Evolutionary conservation across 2,888 invertebrate genomes (phyloP).

Genomic region (Pheosia tremula): DNA sequence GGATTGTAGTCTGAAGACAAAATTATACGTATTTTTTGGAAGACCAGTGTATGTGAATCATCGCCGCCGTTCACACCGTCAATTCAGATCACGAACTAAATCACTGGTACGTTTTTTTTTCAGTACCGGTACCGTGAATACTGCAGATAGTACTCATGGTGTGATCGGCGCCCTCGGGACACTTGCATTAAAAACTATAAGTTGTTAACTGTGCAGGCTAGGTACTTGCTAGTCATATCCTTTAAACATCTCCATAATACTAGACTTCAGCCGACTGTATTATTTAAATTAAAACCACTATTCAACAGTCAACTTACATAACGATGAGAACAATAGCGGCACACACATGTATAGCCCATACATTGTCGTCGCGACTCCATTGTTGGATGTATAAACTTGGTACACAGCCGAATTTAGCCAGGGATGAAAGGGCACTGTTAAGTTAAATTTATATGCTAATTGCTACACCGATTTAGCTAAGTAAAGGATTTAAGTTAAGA

Average conservation of each 20-base stretch:
- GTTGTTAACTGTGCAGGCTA: too few species aligned
- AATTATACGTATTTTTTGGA: too few species aligned
- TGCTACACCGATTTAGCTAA: constrained; percentile 27
- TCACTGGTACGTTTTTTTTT: too few species aligned
- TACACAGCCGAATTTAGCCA: constrained; percentile 22
- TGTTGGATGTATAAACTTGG: constrained; percentile 30
- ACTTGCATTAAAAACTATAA: too few species aligned
- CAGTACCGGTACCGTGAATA: too few species aligned
- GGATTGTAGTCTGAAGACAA: too few species aligned
- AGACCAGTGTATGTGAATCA: too few species aligned
- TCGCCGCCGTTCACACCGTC: too few species aligned
- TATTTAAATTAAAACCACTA: constrained; percentile 27
- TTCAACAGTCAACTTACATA: constrained; percentile 42
- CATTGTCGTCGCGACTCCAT: constrained; percentile 22
- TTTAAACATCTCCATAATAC: neutral
- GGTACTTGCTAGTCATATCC: too few species aligned
- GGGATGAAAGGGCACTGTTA: constrained; percentile 26
- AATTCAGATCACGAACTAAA: too few species aligned
- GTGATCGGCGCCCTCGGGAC: too few species aligned
- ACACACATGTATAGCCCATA: constrained; percentile 22
- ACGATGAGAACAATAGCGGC: constrained; percentile 39
- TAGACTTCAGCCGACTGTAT: constrained; percentile 14
- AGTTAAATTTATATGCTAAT: constrained; percentile 28
- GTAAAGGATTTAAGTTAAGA: constrained; percentile 30
- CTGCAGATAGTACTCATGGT: too few species aligned